Percentiles rank a stretch among this genome's conserved stretches.
Evolutionary conservation across 1,140 invertebrate species (phyloP).

Genomic region (Drosophila jambulina): DNA sequence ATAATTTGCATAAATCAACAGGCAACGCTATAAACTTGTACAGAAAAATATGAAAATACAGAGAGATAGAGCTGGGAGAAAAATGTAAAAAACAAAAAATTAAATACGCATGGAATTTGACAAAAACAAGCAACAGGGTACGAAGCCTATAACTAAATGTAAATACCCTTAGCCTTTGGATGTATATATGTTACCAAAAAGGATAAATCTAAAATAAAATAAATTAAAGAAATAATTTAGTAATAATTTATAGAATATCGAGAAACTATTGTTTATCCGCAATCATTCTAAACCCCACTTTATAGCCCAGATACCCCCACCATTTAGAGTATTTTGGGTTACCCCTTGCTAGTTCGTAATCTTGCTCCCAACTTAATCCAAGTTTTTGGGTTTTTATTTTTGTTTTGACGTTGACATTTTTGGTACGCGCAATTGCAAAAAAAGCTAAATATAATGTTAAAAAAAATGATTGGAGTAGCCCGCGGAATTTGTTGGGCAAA

Average conservation of each 20-base stretch:
- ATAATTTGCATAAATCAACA: conserved; percentile 84
- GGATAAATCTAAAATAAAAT: too few species aligned
- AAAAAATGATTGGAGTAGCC: conserved; percentile 36
- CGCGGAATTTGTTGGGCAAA: conserved; percentile 57
- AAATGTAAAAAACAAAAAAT: conserved; percentile 31
- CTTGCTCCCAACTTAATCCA: conserved; percentile 35
- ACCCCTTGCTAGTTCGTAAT: conserved; percentile 28
- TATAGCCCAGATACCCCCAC: neutral
- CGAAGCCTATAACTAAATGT: neutral
- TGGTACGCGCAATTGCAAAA: conserved; percentile 58
- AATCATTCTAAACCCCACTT: neutral
- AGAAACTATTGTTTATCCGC: neutral
- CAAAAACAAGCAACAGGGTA: conserved; percentile 27
- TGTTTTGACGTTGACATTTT: conserved; percentile 50
- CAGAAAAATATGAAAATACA: conserved; percentile 65
- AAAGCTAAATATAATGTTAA: conserved; percentile 32
- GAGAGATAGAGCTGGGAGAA: conserved; percentile 29
- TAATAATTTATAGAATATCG: neutral
- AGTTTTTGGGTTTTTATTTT: conserved; percentile 11
- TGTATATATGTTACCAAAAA: too few species aligned
- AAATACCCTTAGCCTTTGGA: too few species aligned
- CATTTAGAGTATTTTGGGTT: conserved; percentile 16
- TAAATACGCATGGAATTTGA: conserved; percentile 64
- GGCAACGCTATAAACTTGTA: conserved; percentile 67
- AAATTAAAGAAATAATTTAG: too few species aligned